These are phyloP conservation scores for Epinephelus moara DNA, from an alignment of 2,113 vertebrate genomes.

Conservation along the genomic window DNA sequence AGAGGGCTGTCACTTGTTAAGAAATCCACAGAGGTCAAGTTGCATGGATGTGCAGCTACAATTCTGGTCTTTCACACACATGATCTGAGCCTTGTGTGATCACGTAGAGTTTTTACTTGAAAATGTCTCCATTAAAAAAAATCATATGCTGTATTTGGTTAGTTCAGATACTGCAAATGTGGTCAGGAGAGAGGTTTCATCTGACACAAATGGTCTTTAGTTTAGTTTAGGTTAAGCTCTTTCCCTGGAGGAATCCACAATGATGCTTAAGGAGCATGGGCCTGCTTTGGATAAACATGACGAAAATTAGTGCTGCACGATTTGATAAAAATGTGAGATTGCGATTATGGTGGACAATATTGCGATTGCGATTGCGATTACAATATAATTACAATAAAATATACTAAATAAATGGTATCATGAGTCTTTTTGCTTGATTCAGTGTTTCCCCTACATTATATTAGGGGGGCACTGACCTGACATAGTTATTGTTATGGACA, in stretches of 20 bases:
- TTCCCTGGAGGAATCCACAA: too few species aligned
- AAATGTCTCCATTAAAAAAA: constrained; percentile 13
- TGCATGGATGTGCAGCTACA: neutral
- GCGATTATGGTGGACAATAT: too few species aligned
- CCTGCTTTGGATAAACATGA: too few species aligned
- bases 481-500: too few species aligned
- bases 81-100: neutral
- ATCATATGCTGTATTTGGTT: constrained; percentile 3
- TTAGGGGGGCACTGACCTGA: too few species aligned
- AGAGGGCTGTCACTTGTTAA: neutral
- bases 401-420: too few species aligned
- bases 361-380: too few species aligned
- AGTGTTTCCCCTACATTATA: too few species aligned
- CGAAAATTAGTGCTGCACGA: neutral
- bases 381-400: too few species aligned
- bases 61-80: neutral
- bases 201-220: neutral
- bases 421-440: too few species aligned
- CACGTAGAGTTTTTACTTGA: neutral
- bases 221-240: neutral
- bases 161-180: constrained; percentile 13
- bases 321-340: too few species aligned
- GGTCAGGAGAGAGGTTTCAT: constrained; percentile 20
- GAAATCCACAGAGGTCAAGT: neutral
- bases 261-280: too few species aligned